phyloP scores from a whole-genome alignment of 2,113 vertebrate species.

The Phylloscopus trochiloides region DNA sequence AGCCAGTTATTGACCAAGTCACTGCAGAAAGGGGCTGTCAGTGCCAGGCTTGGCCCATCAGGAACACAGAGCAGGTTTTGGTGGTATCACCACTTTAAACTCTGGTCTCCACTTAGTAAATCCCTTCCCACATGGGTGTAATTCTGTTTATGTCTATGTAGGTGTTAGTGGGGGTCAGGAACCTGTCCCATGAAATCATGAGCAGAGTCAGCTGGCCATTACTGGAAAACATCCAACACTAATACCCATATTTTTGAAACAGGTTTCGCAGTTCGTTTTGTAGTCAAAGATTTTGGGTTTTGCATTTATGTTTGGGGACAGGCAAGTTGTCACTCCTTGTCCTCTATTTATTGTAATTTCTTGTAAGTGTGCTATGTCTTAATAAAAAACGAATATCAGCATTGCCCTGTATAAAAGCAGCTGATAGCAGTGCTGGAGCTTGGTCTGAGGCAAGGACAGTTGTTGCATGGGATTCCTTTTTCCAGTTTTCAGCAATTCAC shows the following conservation, averaged over 20 bases:
- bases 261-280: fast-evolving
- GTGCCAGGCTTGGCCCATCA: background rate
- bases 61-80: background rate
- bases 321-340: background rate
- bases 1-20: background rate
- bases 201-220: background rate
- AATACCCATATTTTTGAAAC: background rate
- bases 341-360: background rate
- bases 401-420: background rate
- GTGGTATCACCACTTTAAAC: background rate
- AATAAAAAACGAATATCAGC: background rate
- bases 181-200: background rate
- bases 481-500: background rate
- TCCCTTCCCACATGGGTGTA: background rate
- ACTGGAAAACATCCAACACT: background rate
- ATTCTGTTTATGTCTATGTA: background rate
- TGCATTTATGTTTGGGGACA: background rate
- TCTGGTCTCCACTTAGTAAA: background rate
- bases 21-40: background rate
- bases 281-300: background rate
- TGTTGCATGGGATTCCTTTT: background rate
- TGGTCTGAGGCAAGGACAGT: background rate
- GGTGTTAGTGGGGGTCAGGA: background rate
- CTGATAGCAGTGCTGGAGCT: background rate
- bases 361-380: background rate